A percentile compares a stretch with the other conserved stretches of the same genome.
These are phyloP conservation scores for Xestoiulus laeticollis DNA, from an alignment of 2,888 invertebrate species.

Conservation along the genomic window DNA sequence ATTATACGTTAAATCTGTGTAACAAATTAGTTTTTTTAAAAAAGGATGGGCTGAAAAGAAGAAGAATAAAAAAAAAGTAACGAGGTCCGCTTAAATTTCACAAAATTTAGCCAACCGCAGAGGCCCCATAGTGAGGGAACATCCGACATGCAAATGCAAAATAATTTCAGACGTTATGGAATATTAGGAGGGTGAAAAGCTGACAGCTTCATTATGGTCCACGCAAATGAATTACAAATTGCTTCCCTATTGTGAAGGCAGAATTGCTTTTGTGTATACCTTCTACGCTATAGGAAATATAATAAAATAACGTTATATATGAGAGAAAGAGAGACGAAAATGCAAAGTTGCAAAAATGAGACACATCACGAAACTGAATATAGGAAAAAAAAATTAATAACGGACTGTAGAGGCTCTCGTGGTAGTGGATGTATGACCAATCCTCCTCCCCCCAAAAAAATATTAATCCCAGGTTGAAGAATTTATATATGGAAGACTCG, in stretches of 20 bases:
- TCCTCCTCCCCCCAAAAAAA: background rate
- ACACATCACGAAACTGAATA: background rate
- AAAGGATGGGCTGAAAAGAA: too few relatives aligned
- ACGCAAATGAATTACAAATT: slow-evolving; percentile 27
- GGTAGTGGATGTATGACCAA: background rate
- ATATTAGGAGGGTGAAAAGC: background rate
- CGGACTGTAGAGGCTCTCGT: background rate
- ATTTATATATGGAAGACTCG: background rate
- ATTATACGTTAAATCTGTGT: background rate
- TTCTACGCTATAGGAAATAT: background rate
- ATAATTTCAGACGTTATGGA: background rate
- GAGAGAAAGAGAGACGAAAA: background rate
- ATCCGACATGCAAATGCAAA: slow-evolving; percentile 10
- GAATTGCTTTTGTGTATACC: background rate
- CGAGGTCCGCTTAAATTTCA: background rate
- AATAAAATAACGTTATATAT: background rate
- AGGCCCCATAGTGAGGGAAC: slow-evolving; percentile 8
- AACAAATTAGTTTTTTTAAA: too few relatives aligned
- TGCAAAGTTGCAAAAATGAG: slow-evolving; percentile 23
- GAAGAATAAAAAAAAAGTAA: too few relatives aligned
- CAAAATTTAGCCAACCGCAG: background rate
- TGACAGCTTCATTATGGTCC: slow-evolving; percentile 34
- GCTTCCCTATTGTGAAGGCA: slow-evolving; percentile 11
- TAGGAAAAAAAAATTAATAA: background rate
- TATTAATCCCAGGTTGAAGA: slow-evolving; percentile 29